Conservation (phyloP, 2,113 vertebrate genomes). For the Rhegmatorhina hoffmannsi region DNA sequence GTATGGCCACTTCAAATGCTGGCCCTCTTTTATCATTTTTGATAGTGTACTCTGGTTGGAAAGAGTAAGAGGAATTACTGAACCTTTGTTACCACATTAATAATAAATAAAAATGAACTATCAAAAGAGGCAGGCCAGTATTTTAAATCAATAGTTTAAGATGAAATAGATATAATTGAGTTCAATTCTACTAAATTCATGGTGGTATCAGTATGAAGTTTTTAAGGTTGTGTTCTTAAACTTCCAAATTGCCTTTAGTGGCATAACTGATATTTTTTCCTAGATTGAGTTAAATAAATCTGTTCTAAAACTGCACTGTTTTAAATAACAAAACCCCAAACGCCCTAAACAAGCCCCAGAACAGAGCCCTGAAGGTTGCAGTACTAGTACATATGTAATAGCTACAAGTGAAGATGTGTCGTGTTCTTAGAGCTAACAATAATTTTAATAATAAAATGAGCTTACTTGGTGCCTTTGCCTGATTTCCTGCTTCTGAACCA, state of each 20-base stretch:
- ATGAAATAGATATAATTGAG: neutral
- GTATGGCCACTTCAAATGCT: neutral
- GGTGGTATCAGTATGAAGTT: neutral
- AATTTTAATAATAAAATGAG: neutral
- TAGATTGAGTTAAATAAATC: neutral
- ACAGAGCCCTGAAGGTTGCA: neutral
- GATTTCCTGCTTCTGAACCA: neutral
- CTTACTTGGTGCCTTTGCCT: neutral
- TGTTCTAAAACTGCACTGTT: neutral
- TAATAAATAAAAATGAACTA: neutral
- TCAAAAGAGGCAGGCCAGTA: neutral
- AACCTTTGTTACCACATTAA: neutral
- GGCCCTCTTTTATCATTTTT: neutral
- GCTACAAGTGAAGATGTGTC: neutral
- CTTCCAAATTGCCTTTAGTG: neutral
- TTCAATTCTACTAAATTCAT: neutral
- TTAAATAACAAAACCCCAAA: neutral
- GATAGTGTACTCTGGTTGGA: neutral
- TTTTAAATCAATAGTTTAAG: neutral
- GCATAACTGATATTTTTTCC: too few relatives aligned
- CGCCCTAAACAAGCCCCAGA: neutral
- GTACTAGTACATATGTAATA: neutral
- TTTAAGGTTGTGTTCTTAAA: neutral
- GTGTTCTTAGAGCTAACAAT: neutral
- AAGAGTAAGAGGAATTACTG: neutral